Base-by-base conservation (phyloP, 2,113 vertebrate species). In the Sinocyclocheilus anophthalmus region DNA sequence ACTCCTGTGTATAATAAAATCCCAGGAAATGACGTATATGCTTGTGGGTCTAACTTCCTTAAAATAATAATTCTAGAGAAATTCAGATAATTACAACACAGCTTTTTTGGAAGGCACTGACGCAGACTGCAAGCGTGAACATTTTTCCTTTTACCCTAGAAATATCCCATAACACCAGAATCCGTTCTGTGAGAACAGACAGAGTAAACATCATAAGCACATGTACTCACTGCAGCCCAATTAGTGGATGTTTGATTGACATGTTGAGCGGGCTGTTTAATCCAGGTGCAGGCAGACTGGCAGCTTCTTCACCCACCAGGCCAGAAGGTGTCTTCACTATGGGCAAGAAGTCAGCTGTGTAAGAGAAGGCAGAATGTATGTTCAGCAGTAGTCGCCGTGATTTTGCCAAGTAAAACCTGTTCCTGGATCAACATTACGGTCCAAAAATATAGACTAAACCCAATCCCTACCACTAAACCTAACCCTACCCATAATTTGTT, bases 231-330 rank as follows among this genome's bases (percentile, higher is more conserved):
- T 99, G 98, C 90, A 99, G 94, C 93, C 98, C 96, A 10, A 97
- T 99, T 90, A 98, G 94, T 8, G 97, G 96, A 82, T 99, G 98
- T 90, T 99, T 99, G 90, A 99, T 94, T 1, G 98, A 99, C 89
- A 99, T 88, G 65, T 98, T 97, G 88, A 99, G 93, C 26, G 94
- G 88, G 1, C 83, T 91, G 18, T 92, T 89, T 12, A 87, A 90
- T n/a, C 92, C 86, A 0, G 95, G 95, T 37, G 92, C 91, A 0
- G 95, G 93, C 14, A 93, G 88, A 30, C 76, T 93, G 0, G 96
- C 96, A 14, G 97, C 96, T 48, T 90, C 94, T 85, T 93, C 88
- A 1, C 97, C 97, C 48, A 99, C 97, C 16, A 95, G 91, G 55
- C 97, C 97, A 5, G 94, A 85, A 14, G 97, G 97, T 0, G 95